Conservation (phyloP, 2,113 vertebrate species). For the Pagrus major region DNA sequence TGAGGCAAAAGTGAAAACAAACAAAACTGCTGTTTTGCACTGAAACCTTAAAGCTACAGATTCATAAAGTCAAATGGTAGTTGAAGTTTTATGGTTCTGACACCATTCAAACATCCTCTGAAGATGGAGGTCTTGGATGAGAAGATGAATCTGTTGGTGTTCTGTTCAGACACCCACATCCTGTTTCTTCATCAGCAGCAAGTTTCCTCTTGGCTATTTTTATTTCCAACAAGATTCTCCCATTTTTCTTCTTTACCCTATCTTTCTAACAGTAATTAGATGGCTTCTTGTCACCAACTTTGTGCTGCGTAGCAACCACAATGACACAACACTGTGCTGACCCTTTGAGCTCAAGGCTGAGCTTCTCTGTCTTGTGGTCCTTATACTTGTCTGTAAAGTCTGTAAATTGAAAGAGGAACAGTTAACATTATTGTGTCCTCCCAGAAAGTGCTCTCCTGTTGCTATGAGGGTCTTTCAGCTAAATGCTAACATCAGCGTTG, state of each 20-base stretch:
- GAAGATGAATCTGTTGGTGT: not conserved
- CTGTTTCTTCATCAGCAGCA: conserved; percentile 7
- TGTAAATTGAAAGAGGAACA: not conserved
- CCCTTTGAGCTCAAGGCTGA: not conserved
- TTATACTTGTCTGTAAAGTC: not conserved
- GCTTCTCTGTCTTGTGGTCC: not conserved
- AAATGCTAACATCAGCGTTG: not conserved
- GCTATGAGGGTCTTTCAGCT: not conserved
- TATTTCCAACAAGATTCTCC: not conserved
- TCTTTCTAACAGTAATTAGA: not conserved
- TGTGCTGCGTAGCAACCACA: conserved; percentile 15
- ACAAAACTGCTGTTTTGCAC: not conserved
- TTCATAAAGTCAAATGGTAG: not conserved
- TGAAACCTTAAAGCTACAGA: not conserved
- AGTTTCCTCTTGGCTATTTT: not conserved
- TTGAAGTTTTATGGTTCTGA: not conserved
- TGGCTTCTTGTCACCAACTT: conserved; percentile 5
- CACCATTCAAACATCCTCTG: not conserved
- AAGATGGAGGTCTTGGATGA: not conserved
- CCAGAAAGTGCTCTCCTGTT: not conserved
- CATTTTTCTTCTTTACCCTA: not conserved
- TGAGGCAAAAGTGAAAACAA: not conserved
- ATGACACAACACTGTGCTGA: not conserved
- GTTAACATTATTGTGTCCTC: not conserved
- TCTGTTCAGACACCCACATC: not conserved